These are phyloP conservation scores for Eurytoma californica DNA, from an alignment of 2,888 invertebrate species.

Conservation along the genomic window DNA sequence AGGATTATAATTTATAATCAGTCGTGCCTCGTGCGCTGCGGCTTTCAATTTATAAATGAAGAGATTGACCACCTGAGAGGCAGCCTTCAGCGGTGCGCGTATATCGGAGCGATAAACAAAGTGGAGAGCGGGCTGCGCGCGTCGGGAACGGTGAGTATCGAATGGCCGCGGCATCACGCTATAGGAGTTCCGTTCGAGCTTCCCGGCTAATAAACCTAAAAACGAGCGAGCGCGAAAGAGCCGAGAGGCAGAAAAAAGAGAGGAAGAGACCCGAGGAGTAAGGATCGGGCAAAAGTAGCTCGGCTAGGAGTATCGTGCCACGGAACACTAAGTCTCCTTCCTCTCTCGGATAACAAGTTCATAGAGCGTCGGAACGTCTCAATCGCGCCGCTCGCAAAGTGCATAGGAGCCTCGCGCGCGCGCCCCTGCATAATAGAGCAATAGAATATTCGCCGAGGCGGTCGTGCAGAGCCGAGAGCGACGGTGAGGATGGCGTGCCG, in stretches of 20 bases:
- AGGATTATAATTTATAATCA: too few relatives aligned
- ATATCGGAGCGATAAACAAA: too few relatives aligned
- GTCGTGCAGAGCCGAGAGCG: slow-evolving; percentile 27
- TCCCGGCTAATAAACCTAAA: slow-evolving; percentile 37
- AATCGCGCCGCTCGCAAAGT: slow-evolving; percentile 38
- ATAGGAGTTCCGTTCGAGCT: slow-evolving; percentile 20
- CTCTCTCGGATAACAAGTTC: slow-evolving; percentile 48
- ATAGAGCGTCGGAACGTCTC: slow-evolving; percentile 43
- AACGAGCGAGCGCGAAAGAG: slow-evolving; percentile 29
- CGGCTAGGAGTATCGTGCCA: slow-evolving; percentile 49
- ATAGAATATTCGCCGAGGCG: slow-evolving; percentile 44
- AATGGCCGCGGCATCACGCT: slow-evolving; percentile 35
- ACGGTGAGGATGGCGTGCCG: slow-evolving; percentile 31
- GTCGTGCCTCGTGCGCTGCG: too few relatives aligned
- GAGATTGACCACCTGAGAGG: not conserved
- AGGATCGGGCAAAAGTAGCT: slow-evolving; percentile 23
- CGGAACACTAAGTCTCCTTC: slow-evolving; percentile 43
- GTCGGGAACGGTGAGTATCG: slow-evolving; percentile 11
- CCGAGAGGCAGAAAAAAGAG: slow-evolving; percentile 41
- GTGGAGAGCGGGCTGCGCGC: not conserved
- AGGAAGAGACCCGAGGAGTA: slow-evolving; percentile 8
- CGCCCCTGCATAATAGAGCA: slow-evolving; percentile 37
- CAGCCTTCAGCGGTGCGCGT: not conserved
- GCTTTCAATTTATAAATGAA: too few relatives aligned
- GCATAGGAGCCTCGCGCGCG: not conserved